phyloP scores from a whole-genome alignment of 2,113 vertebrate genomes.

The Donacobius atricapilla region DNA sequence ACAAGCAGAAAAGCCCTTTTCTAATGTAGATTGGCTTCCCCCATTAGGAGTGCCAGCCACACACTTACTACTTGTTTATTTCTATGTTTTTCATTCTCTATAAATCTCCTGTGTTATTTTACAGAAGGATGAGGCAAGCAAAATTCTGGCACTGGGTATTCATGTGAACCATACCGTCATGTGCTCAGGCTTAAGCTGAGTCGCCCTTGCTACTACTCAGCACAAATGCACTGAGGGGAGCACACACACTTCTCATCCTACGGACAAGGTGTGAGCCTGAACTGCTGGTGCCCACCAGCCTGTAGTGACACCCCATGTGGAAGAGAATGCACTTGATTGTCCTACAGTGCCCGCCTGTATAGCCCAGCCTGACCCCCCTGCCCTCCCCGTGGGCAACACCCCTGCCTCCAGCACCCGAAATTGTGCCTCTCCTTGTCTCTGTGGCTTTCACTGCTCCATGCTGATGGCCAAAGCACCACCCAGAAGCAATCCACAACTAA shows the following conservation, averaged over 20 bases:
- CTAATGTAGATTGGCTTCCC: background rate
- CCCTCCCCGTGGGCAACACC: accelerated
- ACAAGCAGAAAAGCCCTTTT: slow-evolving; percentile 36
- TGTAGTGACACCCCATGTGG: accelerated
- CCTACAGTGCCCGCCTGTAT: accelerated
- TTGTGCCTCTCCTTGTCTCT: background rate
- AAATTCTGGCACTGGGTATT: background rate
- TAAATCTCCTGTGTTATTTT: background rate
- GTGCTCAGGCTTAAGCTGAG: background rate
- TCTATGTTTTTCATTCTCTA: background rate
- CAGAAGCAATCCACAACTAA: background rate
- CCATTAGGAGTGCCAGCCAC: background rate
- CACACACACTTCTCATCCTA: accelerated
- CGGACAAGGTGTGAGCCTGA: background rate
- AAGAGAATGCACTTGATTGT: background rate
- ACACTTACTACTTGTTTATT: background rate
- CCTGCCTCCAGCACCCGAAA: background rate
- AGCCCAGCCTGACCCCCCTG: background rate
- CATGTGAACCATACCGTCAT: background rate
- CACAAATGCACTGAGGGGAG: background rate
- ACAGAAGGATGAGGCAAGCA: background rate
- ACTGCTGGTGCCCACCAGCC: background rate
- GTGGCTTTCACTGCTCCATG: background rate
- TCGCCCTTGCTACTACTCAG: background rate
- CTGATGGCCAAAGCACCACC: background rate